Evolutionary conservation across 2,113 vertebrate species (phyloP), one percentile per base, ranked within the genome.

Genomic region (Charadrius vociferus): DNA sequence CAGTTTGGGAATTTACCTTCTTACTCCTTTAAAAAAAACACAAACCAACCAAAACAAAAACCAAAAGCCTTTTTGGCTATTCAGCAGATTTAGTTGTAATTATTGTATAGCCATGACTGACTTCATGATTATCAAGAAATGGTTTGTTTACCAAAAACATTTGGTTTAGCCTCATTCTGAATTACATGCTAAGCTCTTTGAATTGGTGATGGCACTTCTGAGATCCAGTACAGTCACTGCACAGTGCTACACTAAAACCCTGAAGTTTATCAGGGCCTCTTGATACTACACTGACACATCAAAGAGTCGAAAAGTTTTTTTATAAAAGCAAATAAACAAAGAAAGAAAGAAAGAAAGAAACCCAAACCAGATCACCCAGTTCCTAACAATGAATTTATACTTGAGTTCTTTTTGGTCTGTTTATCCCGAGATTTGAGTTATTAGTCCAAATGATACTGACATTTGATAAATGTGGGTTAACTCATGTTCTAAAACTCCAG

Each of bases 381-480:
- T 83, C 67, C 13, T 75, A 53, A 61, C 4, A 4, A 47, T 14
- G 29, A 63, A 4, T 41, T 6, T 53, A 15, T 17, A 59, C 10
- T 7, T 24, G 36, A 55, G 10, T 79, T 77, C 29, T 83, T 85
- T n/a, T 29, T 39, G 20, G 20, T 37, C 63, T 52, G n/a, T 66
- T 86, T 81, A 88, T 78, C 26, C 29, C 10, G 52, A 77, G 37
- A 50, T 71, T 92, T 92, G 63, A 81, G 34, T 70, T 90, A 83
- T 70, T 92, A 90, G 52, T 49, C 19, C 3, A 78, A 83, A 88
- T 65, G 34, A 86, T 84, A 72, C 19, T 86, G 82, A 81, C 71
- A 47, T 63, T 34, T 77, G 75, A 59, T 86, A 97, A 83, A 87
- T 81, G 67, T 74, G 59, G 67, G 61, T 66, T 92, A 92, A 88